Conservation (phyloP, 2,797 vertebrate genomes). For the Artibeus lituratus region DNA sequence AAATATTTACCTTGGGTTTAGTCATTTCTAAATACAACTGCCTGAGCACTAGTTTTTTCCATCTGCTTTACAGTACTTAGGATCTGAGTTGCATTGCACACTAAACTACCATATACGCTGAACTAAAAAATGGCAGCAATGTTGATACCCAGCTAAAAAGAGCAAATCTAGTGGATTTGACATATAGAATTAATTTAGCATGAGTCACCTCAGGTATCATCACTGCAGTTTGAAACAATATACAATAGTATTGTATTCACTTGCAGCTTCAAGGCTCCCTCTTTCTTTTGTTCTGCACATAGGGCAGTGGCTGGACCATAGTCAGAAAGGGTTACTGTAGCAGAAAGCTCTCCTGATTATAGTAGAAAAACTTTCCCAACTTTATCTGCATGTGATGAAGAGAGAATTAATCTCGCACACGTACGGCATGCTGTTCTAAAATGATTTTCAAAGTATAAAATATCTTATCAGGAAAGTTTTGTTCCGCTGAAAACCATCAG, state of each 20-base stretch:
- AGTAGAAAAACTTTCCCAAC: background rate
- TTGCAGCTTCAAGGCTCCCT: background rate
- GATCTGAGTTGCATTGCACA: background rate
- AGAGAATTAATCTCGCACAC: constrained; percentile 55
- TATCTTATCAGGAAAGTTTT: constrained; percentile 67
- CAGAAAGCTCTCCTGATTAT: constrained; percentile 12
- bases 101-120: background rate
- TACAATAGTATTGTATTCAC: background rate
- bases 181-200: constrained; percentile 18
- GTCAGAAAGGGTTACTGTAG: background rate
- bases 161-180: background rate
- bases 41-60: background rate
- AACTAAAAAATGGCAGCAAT: background rate
- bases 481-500: constrained; percentile 29
- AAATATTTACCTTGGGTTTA: constrained; percentile 57
- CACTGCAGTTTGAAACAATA: background rate
- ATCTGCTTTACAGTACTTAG: background rate
- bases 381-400: constrained; percentile 35
- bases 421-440: constrained; percentile 62
- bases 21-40: constrained; percentile 23
- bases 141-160: background rate
- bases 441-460: constrained; percentile 65
- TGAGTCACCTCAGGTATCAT: background rate
- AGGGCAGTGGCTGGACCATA: background rate
- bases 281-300: background rate